phyloP scores from a whole-genome alignment of 2,113 vertebrate genomes.

The Tragulus kanchil region DNA sequence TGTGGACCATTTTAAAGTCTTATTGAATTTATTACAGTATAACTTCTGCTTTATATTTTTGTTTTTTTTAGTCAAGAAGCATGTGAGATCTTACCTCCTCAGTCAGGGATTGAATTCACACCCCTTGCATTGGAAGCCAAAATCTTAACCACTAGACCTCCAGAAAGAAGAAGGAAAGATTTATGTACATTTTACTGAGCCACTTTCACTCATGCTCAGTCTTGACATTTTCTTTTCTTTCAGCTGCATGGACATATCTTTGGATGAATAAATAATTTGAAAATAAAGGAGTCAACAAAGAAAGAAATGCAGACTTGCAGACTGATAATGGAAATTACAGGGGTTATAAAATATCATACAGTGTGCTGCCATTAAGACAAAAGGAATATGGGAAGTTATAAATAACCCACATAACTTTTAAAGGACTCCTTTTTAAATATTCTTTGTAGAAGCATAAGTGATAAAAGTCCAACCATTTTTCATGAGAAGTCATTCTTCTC shows the following conservation, averaged over 20 bases:
- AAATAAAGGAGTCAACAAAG: conserved; percentile 79
- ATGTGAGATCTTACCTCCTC: neutral
- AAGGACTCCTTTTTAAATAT: conserved; percentile 74
- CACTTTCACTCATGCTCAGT: conserved; percentile 52
- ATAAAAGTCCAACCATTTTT: conserved; percentile 66
- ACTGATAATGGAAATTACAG: conserved; percentile 75
- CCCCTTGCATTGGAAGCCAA: neutral
- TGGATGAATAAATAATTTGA: conserved; percentile 77
- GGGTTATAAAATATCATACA: conserved; percentile 77
- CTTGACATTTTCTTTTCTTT: conserved; percentile 62
- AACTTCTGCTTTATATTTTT: neutral
- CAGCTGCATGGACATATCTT: conserved; percentile 59
- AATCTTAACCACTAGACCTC: neutral
- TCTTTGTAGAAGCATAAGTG: conserved; percentile 67
- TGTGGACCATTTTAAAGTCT: neutral
- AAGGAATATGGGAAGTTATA: conserved; percentile 77
- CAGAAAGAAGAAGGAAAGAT: conserved; percentile 54
- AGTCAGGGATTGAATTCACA: neutral
- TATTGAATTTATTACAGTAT: neutral
- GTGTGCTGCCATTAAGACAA: conserved; percentile 67
- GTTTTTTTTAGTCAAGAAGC: neutral
- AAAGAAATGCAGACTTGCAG: conserved; percentile 77
- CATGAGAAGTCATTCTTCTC: conserved; percentile 46
- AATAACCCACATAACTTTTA: conserved; percentile 69
- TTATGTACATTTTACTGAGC: conserved; percentile 63